Evolutionary conservation across 2,888 invertebrate species (phyloP).

Genomic region (Orchesella flavescens): DNA sequence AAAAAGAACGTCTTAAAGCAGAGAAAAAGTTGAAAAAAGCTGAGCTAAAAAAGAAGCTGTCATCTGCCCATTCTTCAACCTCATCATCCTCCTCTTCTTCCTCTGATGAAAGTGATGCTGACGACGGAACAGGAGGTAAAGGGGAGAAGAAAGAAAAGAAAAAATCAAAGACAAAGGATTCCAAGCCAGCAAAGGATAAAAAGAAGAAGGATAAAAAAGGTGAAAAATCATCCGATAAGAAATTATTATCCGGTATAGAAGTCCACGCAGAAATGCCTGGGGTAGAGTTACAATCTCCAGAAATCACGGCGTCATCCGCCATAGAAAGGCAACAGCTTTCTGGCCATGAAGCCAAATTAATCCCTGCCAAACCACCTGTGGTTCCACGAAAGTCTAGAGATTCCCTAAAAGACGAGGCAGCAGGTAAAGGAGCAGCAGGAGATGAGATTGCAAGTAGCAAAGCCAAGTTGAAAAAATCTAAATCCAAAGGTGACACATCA

Average conservation of each 20-base stretch:
- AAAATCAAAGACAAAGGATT: constrained; percentile 46
- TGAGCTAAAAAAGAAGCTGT: constrained; percentile 48
- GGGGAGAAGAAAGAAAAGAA: constrained; percentile 57
- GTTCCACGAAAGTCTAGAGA: constrained; percentile 66
- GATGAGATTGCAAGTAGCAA: constrained; percentile 3
- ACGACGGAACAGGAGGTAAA: constrained; percentile 43
- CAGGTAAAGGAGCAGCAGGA: neutral
- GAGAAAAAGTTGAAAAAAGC: constrained; percentile 63
- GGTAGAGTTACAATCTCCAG: constrained; percentile 44
- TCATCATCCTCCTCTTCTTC: constrained; percentile 58
- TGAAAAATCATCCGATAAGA: constrained; percentile 47
- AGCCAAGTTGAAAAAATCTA: constrained; percentile 48
- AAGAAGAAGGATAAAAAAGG: constrained; percentile 51
- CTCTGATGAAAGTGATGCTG: constrained; percentile 67
- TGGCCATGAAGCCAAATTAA: constrained; percentile 60
- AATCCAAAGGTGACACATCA: constrained; percentile 46
- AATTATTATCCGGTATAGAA: constrained; percentile 35
- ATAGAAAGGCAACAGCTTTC: constrained; percentile 44
- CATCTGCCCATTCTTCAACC: constrained; percentile 15
- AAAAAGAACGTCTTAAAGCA: constrained; percentile 57
- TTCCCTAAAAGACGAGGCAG: constrained; percentile 33
- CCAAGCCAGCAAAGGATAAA: constrained; percentile 37
- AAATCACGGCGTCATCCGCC: constrained; percentile 36
- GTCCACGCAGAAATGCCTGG: constrained; percentile 33
- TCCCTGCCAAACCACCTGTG: constrained; percentile 69